Evolutionary conservation across 2,888 invertebrate genomes (phyloP).

Genomic region (Chrysopilus asiliformis): DNA sequence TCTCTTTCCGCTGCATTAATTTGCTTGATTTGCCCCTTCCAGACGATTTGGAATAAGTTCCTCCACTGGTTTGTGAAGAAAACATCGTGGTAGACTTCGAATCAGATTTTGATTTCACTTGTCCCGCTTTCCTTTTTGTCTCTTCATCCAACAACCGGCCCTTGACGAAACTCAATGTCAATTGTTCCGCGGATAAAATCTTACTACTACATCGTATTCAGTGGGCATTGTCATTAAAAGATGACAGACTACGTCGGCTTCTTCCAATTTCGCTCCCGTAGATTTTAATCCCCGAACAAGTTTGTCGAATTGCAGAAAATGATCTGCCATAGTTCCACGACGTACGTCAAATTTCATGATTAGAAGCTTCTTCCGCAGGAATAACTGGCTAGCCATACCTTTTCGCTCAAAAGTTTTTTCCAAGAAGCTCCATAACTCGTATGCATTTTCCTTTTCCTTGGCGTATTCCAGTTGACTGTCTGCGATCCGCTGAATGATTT

Average conservation of each 20-base stretch:
- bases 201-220: too few species aligned
- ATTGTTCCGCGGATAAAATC: too few species aligned
- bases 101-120: too few species aligned
- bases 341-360: background rate
- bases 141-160: too few species aligned
- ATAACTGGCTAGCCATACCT: conserved; percentile 20
- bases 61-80: too few species aligned
- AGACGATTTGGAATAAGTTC: too few species aligned
- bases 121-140: too few species aligned
- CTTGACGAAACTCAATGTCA: too few species aligned
- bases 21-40: too few species aligned
- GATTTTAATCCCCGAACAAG: conserved; percentile 2
- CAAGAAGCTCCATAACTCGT: conserved; percentile 17
- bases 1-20: too few species aligned
- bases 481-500: conserved; percentile 18
- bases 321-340: background rate
- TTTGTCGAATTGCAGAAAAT: conserved; percentile 5
- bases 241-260: conserved; percentile 2
- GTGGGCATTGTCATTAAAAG: conserved; percentile 2
- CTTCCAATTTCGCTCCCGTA: conserved; percentile 3
- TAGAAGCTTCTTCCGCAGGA: conserved; percentile 17
- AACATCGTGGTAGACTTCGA: too few species aligned
- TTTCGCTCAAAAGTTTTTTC: conserved; percentile 16
- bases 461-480: conserved; percentile 21
- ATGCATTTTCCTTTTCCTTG: conserved; percentile 18